Evolutionary conservation across 2,888 invertebrate genomes (phyloP), one percentile per base, ranked within the genome.

Genomic region (Thereva nobilitata): DNA sequence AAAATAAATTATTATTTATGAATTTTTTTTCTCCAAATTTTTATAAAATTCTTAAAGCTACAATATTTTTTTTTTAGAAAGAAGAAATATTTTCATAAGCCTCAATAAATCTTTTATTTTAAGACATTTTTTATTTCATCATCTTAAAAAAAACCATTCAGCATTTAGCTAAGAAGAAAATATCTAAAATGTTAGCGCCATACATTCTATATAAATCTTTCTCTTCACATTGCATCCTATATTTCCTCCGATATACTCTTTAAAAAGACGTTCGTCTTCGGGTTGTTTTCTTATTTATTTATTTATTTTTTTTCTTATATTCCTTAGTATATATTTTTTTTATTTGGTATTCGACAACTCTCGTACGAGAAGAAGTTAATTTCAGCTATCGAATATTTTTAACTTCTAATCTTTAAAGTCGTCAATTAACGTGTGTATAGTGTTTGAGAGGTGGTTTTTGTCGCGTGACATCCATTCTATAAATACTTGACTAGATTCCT

Each of bases 381-480:
- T 57, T 57, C 10, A 50, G 50, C 12, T 41, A 12, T 34, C 7
- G 42, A 59, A 50, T 61, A 61, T 61, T 61, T 61, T 61, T 61
- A 61, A 61, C 49, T 61, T 49, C 44, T 49, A 23, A 49, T 40
- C 38, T 61, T 40, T 61, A 35, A 50, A 61, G 41, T 41, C 34
- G 45, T 61, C 61, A 61, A 59, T 61, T 61, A 50, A 61, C 49
- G 23, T 40, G 49, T 34, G 34, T 23, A n/a, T n/a, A 23, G 23
- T 23, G 61, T 50, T 61, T 40, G 12, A 23, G 40, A 49, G 50
- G 61, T 61, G 50, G 23, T 40, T 23, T n/a, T 61, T 23, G 61
- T 50, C 61, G 61, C 41, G 50, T 61, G 61, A 61, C 61, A 61
- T 10, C 10, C 12, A 7, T 12, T 38, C 50, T 61, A 61, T 61